These are phyloP conservation scores for Oedothorax gibbosus DNA, from an alignment of 1,140 invertebrate genomes.

Conservation along the genomic window DNA sequence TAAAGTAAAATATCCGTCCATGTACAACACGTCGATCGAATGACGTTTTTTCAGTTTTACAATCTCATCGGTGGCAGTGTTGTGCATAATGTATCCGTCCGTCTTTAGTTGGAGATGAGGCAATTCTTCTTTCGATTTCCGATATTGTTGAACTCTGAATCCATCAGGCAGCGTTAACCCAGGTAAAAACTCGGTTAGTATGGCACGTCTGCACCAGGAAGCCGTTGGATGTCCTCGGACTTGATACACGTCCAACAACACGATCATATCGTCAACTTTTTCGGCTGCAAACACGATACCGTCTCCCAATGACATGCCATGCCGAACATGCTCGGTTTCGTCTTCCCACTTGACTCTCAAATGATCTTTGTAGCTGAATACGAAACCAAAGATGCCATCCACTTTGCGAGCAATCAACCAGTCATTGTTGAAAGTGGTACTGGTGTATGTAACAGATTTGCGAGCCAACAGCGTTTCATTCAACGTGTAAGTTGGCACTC, in stretches of 20 bases:
- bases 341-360: conserved; percentile 30
- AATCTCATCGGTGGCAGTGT: background rate
- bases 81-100: conserved; percentile 9
- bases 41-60: background rate
- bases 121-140: background rate
- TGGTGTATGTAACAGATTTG: background rate
- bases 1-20: conserved; percentile 11
- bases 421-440: background rate
- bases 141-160: background rate
- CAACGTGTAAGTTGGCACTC: background rate
- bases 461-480: background rate
- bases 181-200: background rate
- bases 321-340: background rate
- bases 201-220: background rate
- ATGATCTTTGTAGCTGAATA: background rate
- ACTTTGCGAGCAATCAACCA: conserved; percentile 13
- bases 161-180: background rate
- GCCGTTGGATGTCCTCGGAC: background rate
- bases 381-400: conserved; percentile 25
- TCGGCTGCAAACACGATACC: conserved; percentile 28
- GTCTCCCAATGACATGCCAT: background rate
- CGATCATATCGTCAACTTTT: background rate
- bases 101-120: background rate
- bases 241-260: conserved; percentile 38
- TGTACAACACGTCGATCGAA: conserved; percentile 19